Evolutionary conservation across 2,888 invertebrate genomes (phyloP), one percentile per base, ranked within the genome.

Genomic region (Aproaerema taeniolella): DNA sequence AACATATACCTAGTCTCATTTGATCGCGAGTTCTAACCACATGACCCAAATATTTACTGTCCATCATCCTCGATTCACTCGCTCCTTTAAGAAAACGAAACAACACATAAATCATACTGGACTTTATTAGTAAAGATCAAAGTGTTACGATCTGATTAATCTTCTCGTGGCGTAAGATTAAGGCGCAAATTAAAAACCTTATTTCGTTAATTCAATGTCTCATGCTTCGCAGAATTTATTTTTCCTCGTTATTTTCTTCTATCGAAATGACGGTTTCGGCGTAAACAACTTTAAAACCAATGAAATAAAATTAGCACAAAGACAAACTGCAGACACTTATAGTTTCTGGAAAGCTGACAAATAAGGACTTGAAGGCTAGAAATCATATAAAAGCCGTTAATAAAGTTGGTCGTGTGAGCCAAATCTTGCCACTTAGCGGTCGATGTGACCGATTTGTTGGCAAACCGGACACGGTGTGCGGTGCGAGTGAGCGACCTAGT

Each of bases 381-480:
- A 26, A 26, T n/a, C n/a, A 9, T 26, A 9, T 9, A 6, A n/a
- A 26, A 26, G 26, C 26, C 26, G 26, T 26, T 26, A 63, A 53
- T 47, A 56, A 54, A 51, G 51, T n/a, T 36, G 53, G 49, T 50
- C 55, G 62, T 64, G 58, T 55, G 63, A 63, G 65, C 61, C 67
- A 56, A 71, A 73, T 72, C 68, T 76, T 69, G 63, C 76, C 69
- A 79, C 69, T 77, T 76, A 76, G 74, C 79, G 75, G 81, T 79
- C 78, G 72, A 77, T 70, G 83, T 80, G 67, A 78, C 79, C 82
- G 77, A 80, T 83, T 75, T 73, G 73, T 69, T 70, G 71, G 71
- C 65, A 68, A 76, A 75, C 81, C 83, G 83, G 80, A 79, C 78
- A 61, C 66, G 52, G 55, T 28, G 54, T 28, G 42, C 20, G 33